Percentiles rank a stretch among this genome's conserved stretches.
Conservation (phyloP, 1,140 invertebrate genomes). For the Drosophila sucinea region DNA sequence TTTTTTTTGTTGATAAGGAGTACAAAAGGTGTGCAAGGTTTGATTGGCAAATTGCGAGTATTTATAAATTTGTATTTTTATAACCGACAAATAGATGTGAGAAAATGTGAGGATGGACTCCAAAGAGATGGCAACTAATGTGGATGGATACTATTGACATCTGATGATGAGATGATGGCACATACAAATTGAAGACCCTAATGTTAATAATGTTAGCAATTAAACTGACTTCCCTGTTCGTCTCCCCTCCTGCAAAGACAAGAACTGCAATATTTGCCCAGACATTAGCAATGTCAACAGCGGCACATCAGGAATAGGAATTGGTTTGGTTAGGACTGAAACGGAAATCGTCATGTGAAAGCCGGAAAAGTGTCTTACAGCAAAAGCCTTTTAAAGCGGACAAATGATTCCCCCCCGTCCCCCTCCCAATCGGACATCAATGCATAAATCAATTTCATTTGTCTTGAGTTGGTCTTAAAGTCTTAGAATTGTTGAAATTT, state of each 20-base stretch:
- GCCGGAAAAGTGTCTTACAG: constrained; percentile 61
- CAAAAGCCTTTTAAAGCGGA: constrained; percentile 68
- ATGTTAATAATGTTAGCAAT: constrained; percentile 40
- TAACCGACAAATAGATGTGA: not conserved
- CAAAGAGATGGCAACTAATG: no score
- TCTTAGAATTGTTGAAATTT: constrained; percentile 43
- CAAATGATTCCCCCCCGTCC: constrained; percentile 39
- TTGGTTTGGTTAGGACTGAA: constrained; percentile 31
- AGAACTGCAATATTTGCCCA: constrained; percentile 71
- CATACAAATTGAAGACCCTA: constrained; percentile 3
- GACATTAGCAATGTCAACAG: constrained; percentile 74
- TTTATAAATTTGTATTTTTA: constrained; percentile 30
- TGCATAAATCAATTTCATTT: constrained; percentile 65
- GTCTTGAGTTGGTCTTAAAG: constrained; percentile 20
- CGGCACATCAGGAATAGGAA: constrained; percentile 22
- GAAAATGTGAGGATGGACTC: not conserved
- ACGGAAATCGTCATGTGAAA: constrained; percentile 60
- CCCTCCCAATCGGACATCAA: not conserved
- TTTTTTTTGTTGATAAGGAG: constrained; percentile 50
- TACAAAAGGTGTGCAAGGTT: constrained; percentile 29
- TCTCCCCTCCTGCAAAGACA: constrained; percentile 4
- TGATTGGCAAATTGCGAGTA: constrained; percentile 66
- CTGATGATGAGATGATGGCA: constrained; percentile 5
- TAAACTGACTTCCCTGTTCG: constrained; percentile 19
- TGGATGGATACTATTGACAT: no score